These are phyloP conservation scores for Phengaris arion DNA, from an alignment of 2,888 invertebrate genomes.

Conservation along the genomic window DNA sequence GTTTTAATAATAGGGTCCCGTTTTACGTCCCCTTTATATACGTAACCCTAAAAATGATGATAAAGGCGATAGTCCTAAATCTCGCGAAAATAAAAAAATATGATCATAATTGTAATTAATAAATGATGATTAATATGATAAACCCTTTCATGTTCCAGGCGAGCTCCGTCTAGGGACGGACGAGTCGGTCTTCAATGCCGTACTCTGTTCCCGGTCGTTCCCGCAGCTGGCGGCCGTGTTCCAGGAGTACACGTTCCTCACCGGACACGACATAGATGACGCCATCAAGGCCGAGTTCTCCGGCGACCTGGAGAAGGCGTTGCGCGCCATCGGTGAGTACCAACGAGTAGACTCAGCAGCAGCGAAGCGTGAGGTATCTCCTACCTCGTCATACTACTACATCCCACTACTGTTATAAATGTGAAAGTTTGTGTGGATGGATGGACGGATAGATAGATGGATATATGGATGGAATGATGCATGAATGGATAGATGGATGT, in stretches of 20 bases:
- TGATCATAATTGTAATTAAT: background rate
- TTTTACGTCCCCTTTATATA: no score
- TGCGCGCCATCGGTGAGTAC: conserved; percentile 83
- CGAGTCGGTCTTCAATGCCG: conserved; percentile 91
- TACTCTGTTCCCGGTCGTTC: conserved; percentile 86
- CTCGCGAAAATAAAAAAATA: no score
- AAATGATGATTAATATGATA: background rate
- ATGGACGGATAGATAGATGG: no score
- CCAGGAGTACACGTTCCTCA: conserved; percentile 86
- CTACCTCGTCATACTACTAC: no score
- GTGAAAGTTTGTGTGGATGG: no score
- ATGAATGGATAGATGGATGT: no score
- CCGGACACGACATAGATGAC: conserved; percentile 88
- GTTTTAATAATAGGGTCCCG: no score
- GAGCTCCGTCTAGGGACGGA: conserved; percentile 86
- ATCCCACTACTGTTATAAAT: no score
- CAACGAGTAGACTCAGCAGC: background rate
- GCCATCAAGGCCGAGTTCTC: conserved; percentile 92
- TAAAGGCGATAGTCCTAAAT: no score
- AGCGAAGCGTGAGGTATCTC: background rate
- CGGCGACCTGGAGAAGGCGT: conserved; percentile 88
- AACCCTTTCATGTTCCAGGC: conserved; percentile 48
- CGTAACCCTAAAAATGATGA: no score
- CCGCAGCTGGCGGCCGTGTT: conserved; percentile 77
- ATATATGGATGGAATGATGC: no score